Percentiles rank a stretch among this genome's conserved stretches.
These are phyloP conservation scores for Tylochromis polylepis DNA, from an alignment of 2,113 vertebrate species.

Conservation along the genomic window DNA sequence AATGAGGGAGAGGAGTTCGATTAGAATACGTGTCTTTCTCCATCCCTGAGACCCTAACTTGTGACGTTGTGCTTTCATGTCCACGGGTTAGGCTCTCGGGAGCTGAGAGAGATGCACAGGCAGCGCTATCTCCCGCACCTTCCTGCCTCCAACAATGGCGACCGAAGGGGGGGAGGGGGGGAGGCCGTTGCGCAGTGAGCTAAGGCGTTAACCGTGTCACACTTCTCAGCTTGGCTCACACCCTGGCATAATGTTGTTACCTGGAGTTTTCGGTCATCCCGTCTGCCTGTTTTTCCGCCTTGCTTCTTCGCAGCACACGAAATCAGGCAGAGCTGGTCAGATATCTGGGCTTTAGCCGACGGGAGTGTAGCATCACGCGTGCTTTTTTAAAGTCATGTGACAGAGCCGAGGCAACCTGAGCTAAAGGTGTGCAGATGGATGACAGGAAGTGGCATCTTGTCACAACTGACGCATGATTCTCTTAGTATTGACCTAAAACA, in stretches of 20 bases:
- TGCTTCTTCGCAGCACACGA: background rate
- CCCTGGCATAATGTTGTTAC: background rate
- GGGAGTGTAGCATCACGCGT: background rate
- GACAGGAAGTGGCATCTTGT: background rate
- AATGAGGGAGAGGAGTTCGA: background rate
- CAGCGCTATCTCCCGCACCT: slow-evolving; percentile 19
- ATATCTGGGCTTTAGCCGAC: background rate
- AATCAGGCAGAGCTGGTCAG: background rate
- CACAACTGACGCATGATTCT: background rate
- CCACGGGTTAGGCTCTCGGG: slow-evolving; percentile 99
- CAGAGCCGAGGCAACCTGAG: slow-evolving; percentile 24
- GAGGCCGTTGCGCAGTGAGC: slow-evolving; percentile 61
- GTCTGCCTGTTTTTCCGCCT: background rate
- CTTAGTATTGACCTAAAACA: background rate
- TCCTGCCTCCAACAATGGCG: slow-evolving; percentile 43
- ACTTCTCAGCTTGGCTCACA: background rate
- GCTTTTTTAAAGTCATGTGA: slow-evolving; percentile 51
- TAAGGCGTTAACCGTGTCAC: slow-evolving; percentile 16
- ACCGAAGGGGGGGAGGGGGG: background rate
- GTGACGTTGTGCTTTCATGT: slow-evolving; percentile 98
- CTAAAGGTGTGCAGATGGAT: background rate
- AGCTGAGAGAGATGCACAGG: slow-evolving; percentile 90
- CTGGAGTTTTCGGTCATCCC: background rate
- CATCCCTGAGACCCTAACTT: slow-evolving; percentile 99
- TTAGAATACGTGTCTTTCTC: slow-evolving; percentile 81